Evolutionary conservation across 1,140 invertebrate genomes (phyloP).

Genomic region (Polypedilum pembai): DNA sequence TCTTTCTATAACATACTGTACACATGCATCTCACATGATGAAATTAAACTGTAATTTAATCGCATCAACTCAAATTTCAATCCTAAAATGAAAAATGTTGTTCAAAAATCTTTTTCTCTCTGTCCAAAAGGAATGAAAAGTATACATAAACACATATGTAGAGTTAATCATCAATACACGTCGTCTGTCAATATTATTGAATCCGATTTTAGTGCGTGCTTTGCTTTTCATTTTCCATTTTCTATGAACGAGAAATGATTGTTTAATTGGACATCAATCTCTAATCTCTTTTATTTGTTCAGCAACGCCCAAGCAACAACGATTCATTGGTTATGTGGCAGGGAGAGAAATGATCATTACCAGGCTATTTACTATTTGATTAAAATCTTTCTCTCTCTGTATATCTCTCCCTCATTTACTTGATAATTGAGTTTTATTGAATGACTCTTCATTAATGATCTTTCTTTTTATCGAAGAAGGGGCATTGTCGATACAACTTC

Average conservation of each 20-base stretch:
- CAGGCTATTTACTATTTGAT: not conserved
- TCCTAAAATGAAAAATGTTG: too few relatives aligned
- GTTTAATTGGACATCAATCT: not conserved
- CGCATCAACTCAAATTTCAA: too few relatives aligned
- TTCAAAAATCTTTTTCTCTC: too few relatives aligned
- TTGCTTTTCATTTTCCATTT: constrained; percentile 8
- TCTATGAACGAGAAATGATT: not conserved
- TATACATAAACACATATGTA: too few relatives aligned
- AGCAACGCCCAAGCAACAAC: not conserved
- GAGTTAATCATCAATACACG: too few relatives aligned
- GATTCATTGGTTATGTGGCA: not conserved
- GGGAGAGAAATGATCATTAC: not conserved
- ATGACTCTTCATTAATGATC: constrained; percentile 5
- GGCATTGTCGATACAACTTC: not conserved
- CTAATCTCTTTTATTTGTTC: constrained; percentile 3
- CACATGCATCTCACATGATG: too few relatives aligned
- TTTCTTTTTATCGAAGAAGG: not conserved
- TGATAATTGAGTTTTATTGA: constrained; percentile 19
- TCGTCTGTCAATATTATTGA: not conserved
- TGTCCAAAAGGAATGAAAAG: too few relatives aligned
- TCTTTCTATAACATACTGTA: too few relatives aligned
- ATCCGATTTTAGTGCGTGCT: constrained; percentile 1
- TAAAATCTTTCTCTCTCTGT: not conserved
- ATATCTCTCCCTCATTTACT: too few relatives aligned
- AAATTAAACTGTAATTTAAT: too few relatives aligned